Percentiles rank a stretch among this genome's conserved stretches.
Evolutionary conservation across 2,113 vertebrate species (phyloP).

Genomic region (Thalassoma bifasciatum): DNA sequence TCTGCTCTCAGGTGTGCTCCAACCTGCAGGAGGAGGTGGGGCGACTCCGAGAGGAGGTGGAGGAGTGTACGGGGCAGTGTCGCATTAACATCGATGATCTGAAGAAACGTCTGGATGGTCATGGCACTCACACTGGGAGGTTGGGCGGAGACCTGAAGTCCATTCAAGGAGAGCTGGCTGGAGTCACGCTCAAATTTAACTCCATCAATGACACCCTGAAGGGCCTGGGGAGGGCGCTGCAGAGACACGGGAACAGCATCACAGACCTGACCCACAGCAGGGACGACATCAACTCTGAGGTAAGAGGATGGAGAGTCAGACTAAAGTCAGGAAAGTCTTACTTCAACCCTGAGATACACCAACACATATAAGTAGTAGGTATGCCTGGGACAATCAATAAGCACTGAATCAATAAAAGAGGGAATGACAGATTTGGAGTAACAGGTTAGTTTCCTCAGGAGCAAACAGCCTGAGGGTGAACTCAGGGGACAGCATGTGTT

Average conservation of each 20-base stretch:
- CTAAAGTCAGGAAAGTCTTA: no score
- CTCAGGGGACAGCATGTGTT: no score
- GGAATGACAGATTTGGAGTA: no score
- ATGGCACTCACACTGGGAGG: slow-evolving; percentile 81
- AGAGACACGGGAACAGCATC: slow-evolving; percentile 83
- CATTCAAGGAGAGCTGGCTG: slow-evolving; percentile 86
- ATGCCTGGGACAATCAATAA: no score
- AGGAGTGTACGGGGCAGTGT: slow-evolving; percentile 77
- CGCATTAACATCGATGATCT: slow-evolving; percentile 65
- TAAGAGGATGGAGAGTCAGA: slow-evolving; percentile 25
- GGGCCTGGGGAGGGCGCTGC: slow-evolving; percentile 84
- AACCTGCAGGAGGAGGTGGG: slow-evolving; percentile 86
- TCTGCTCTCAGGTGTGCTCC: slow-evolving; percentile 86
- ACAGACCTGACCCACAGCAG: slow-evolving; percentile 82
- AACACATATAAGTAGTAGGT: no score
- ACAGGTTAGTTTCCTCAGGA: no score
- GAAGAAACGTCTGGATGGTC: slow-evolving; percentile 84
- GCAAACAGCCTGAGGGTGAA: no score
- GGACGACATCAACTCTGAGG: slow-evolving; percentile 85
- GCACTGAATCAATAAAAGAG: no score
- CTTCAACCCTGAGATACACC: no score
- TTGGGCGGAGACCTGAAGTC: slow-evolving; percentile 84
- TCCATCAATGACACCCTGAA: slow-evolving; percentile 88
- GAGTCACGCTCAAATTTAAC: slow-evolving; percentile 83
- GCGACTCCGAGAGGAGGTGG: slow-evolving; percentile 84